Evolutionary conservation across 1,140 invertebrate genomes (phyloP).

Genomic region (Lerema accius): DNA sequence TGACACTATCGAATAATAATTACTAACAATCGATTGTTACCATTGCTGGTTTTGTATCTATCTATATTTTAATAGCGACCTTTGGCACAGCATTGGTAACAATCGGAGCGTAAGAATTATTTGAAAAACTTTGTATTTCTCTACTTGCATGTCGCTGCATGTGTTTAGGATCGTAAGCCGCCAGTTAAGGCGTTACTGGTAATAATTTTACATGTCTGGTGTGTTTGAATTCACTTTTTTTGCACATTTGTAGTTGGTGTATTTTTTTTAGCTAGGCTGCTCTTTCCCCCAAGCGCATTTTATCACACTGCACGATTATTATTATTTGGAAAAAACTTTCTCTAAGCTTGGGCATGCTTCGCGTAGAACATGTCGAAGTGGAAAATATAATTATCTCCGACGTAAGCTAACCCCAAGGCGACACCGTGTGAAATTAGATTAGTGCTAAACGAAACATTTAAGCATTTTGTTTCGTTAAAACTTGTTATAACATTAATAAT

Average conservation of each 20-base stretch:
- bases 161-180: constrained; percentile 78
- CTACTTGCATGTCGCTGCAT: constrained; percentile 81
- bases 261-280: constrained; percentile 80
- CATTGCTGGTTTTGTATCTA: constrained; percentile 48
- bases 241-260: constrained; percentile 80
- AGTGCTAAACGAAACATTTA: constrained; percentile 1
- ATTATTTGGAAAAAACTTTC: constrained; percentile 78
- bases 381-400: constrained; percentile 41
- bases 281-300: constrained; percentile 79
- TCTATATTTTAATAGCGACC: constrained; percentile 32
- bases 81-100: constrained; percentile 61
- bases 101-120: constrained; percentile 54
- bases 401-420: constrained; percentile 43
- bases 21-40: constrained; percentile 67
- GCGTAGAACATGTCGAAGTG: constrained; percentile 72
- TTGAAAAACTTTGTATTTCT: constrained; percentile 72
- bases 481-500: constrained; percentile 1
- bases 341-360: constrained; percentile 81
- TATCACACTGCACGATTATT: constrained; percentile 81
- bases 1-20: constrained; percentile 60
- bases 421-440: constrained; percentile 31
- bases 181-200: constrained; percentile 79
- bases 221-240: constrained; percentile 78
- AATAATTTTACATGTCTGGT: constrained; percentile 71
- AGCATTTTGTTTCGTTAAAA: neutral